These are phyloP conservation scores for cattle (Bos taurus) DNA, from an alignment of 2,113 vertebrate genomes.

Conservation along the genomic window DNA sequence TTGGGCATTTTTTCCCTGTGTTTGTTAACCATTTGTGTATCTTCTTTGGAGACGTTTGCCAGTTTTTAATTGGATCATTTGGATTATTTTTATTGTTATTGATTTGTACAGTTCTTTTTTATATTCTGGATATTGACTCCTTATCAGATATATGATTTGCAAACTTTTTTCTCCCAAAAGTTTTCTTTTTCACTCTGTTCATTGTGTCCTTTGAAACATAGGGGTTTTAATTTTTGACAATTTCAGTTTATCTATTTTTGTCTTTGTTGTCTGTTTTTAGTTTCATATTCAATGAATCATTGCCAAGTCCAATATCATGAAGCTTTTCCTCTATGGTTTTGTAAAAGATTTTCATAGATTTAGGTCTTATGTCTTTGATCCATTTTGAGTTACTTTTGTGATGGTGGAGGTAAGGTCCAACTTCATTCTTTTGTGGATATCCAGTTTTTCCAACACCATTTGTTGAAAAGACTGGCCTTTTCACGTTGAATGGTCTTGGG, in stretches of 20 bases:
- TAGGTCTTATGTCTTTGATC: not conserved
- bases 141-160: not conserved
- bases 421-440: not conserved
- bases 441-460: not conserved
- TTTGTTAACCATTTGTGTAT: not conserved
- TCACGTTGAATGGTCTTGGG: not conserved
- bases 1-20: not conserved
- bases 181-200: not conserved
- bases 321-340: not conserved
- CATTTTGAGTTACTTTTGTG: not conserved
- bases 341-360: not conserved
- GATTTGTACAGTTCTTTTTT: not conserved
- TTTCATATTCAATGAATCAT: not conserved
- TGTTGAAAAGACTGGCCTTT: not conserved
- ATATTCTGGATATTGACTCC: not conserved
- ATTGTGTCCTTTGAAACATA: not conserved
- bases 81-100: not conserved
- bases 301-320: not conserved
- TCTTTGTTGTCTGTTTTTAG: not conserved
- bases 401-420: not conserved
- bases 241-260: not conserved
- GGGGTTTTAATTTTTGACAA: constrained; percentile 3
- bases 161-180: not conserved
- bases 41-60: not conserved
- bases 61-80: not conserved